Percentiles rank a stretch among this genome's conserved stretches.
Evolutionary conservation across 2,888 invertebrate species (phyloP).

Genomic region (Volucella inanis): DNA sequence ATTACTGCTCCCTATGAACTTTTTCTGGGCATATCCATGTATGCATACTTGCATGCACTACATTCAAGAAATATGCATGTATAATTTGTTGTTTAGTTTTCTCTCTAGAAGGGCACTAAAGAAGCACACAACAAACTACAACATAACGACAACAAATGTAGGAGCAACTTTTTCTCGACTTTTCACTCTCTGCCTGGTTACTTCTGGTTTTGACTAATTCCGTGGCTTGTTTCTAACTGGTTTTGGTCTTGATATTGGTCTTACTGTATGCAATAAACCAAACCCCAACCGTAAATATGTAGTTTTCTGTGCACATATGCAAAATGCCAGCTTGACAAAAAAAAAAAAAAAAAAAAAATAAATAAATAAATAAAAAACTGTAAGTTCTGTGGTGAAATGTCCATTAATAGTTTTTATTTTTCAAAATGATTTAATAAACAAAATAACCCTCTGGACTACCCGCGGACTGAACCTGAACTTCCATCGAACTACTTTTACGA

Average conservation of each 20-base stretch:
- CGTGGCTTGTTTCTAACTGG: background rate
- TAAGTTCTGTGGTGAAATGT: slow-evolving; percentile 51
- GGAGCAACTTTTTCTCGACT: slow-evolving; percentile 10
- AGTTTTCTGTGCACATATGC: slow-evolving; percentile 40
- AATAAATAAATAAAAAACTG: background rate
- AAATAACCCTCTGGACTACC: slow-evolving; percentile 20
- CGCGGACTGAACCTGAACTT: too few relatives aligned
- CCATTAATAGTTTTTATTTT: slow-evolving; percentile 53
- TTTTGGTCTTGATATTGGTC: background rate
- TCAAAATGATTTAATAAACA: slow-evolving; percentile 31
- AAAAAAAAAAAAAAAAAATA: background rate
- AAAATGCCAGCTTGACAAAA: slow-evolving; percentile 26
- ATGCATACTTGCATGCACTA: background rate
- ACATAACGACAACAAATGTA: background rate
- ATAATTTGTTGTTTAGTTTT: slow-evolving; percentile 21
- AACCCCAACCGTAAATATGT: slow-evolving; percentile 59
- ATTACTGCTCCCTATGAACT: slow-evolving; percentile 12
- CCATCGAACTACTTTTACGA: slow-evolving; percentile 41
- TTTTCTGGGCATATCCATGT: too few relatives aligned
- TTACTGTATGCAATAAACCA: background rate
- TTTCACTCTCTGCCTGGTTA: slow-evolving; percentile 13
- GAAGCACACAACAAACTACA: slow-evolving; percentile 4
- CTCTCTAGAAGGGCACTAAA: slow-evolving; percentile 13
- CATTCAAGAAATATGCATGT: slow-evolving; percentile 18
- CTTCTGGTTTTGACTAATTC: slow-evolving; percentile 6